phyloP scores from a whole-genome alignment of 37 sponge, comb jelly and placozoan genomes.

The Amphimedon queenslandica region DNA sequence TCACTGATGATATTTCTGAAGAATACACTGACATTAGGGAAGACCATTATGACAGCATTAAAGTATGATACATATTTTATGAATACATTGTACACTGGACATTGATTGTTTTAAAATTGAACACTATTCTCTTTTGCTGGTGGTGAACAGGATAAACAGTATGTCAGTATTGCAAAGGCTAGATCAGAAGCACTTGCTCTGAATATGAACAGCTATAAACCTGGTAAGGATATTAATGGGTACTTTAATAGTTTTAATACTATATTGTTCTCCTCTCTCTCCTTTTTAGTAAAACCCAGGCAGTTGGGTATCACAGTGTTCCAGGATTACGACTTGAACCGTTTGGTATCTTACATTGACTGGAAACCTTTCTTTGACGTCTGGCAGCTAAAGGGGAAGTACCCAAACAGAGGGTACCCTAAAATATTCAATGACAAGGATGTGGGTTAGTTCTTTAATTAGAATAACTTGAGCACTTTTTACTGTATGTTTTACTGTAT shows the following conservation, averaged over 20 bases:
- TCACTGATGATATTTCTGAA: conserved; percentile 72
- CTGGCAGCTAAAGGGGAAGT: conserved; percentile 98
- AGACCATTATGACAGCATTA: conserved; percentile 75
- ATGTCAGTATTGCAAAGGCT: conserved; percentile 41
- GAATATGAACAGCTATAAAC: conserved; percentile 38
- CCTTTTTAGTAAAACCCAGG: conserved; percentile 41
- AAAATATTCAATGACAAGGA: conserved; percentile 93
- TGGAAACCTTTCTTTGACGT: conserved; percentile 99
- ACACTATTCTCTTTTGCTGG: no score
- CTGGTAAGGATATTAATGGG: conserved; percentile 47
- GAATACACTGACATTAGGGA: conserved; percentile 86
- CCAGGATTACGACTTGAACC: conserved; percentile 75
- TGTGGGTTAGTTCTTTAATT: conserved; percentile 92
- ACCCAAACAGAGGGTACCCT: conserved; percentile 97
- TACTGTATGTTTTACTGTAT: no score
- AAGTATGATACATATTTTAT: conserved; percentile 55
- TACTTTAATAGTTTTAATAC: no score
- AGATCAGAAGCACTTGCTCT: conserved; percentile 26
- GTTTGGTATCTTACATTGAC: conserved; percentile 84
- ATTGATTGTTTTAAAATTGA: no score
- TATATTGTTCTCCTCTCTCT: not conserved
- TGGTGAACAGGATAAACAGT: conserved; percentile 66
- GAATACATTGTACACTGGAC: no score
- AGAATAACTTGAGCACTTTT: not conserved
- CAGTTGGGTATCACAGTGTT: conserved; percentile 56